phyloP scores from a whole-genome alignment of 2,797 vertebrate genomes.

The Chaenodraco wilsoni region DNA sequence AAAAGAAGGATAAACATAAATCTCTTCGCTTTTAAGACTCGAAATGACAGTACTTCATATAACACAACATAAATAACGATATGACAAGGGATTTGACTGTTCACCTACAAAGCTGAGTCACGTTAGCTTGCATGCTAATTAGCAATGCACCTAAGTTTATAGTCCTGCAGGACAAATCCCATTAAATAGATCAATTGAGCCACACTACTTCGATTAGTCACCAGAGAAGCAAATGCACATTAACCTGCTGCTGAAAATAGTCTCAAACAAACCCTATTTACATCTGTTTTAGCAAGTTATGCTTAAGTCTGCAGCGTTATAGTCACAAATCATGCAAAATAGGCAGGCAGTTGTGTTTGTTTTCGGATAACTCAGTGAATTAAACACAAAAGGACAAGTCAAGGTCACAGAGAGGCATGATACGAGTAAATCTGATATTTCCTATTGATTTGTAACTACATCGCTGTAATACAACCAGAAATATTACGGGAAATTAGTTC shows the following conservation, averaged over 20 bases:
- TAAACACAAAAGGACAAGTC: neutral
- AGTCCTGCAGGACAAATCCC: neutral
- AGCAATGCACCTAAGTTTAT: neutral
- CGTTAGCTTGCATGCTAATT: too few relatives aligned
- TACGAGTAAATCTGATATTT: neutral
- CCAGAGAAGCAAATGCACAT: neutral
- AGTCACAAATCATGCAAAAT: too few relatives aligned
- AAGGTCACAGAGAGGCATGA: neutral
- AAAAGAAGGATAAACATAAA: conserved; percentile 19
- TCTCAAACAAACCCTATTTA: neutral
- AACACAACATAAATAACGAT: too few relatives aligned
- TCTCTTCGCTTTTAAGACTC: too few relatives aligned
- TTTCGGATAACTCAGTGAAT: neutral
- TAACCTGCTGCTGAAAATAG: neutral
- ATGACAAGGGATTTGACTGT: neutral
- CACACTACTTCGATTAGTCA: neutral
- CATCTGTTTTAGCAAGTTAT: too few relatives aligned
- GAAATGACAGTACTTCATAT: too few relatives aligned
- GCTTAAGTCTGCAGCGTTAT: too few relatives aligned
- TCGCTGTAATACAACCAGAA: neutral
- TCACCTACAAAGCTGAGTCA: neutral
- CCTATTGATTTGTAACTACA: neutral
- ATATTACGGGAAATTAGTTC: neutral
- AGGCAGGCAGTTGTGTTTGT: too few relatives aligned
- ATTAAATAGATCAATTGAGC: neutral